phyloP scores from a whole-genome alignment of 2,888 invertebrate genomes.

The Rhingia rostrata region DNA sequence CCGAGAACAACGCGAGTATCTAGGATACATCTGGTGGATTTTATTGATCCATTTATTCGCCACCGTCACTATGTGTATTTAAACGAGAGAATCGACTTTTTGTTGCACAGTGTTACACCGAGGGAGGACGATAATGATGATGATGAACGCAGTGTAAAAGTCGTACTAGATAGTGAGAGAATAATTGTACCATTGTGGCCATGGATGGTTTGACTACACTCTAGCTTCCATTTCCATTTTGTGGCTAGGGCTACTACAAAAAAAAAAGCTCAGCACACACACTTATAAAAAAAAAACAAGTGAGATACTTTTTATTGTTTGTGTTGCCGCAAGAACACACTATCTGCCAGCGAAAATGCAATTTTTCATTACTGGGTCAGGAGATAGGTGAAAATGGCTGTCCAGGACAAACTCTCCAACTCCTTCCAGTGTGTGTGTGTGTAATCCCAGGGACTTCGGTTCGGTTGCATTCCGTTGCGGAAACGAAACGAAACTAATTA shows the following conservation, averaged over 20 bases:
- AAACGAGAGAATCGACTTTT: constrained; percentile 64
- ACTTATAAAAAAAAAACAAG: background rate
- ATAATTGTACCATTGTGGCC: constrained; percentile 60
- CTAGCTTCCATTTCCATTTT: constrained; percentile 19
- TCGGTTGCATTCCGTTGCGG: constrained; percentile 66
- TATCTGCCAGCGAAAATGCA: constrained; percentile 47
- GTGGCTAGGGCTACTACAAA: constrained; percentile 22
- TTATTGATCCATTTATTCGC: constrained; percentile 74
- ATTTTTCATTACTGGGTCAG: constrained; percentile 72
- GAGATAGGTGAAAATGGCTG: constrained; percentile 62
- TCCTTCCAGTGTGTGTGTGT: background rate
- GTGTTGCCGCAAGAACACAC: background rate
- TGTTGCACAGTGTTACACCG: constrained; percentile 37
- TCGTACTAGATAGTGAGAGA: constrained; percentile 54
- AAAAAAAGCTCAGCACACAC: background rate
- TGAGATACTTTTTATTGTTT: background rate
- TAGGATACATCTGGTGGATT: constrained; percentile 71
- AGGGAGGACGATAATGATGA: constrained; percentile 51
- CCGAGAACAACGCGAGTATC: constrained; percentile 35
- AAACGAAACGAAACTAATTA: constrained; percentile 75
- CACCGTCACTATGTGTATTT: constrained; percentile 66
- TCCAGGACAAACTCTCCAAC: constrained; percentile 39
- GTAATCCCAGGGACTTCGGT: constrained; percentile 49
- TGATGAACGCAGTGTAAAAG: constrained; percentile 59
- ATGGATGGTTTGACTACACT: background rate